These are phyloP conservation scores for Rhinella marina DNA, from an alignment of 2,797 vertebrate genomes.

Conservation along the genomic window DNA sequence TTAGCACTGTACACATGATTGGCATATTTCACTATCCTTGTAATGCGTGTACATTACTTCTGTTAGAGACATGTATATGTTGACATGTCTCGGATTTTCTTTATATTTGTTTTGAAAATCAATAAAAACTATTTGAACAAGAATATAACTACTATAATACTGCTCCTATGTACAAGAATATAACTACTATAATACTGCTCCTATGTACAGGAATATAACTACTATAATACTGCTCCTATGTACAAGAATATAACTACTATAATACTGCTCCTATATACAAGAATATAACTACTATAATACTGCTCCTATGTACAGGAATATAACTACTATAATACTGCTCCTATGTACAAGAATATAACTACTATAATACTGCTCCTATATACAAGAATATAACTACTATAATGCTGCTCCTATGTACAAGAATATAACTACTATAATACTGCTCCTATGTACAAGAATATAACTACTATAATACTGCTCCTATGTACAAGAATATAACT, in stretches of 20 bases:
- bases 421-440: background rate
- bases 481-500: background rate
- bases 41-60: too few species aligned
- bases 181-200: background rate
- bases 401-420: background rate
- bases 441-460: background rate
- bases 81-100: too few species aligned
- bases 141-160: background rate
- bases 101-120: too few species aligned
- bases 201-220: background rate
- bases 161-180: background rate
- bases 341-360: background rate
- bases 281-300: background rate
- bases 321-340: constrained; percentile 2
- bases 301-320: background rate
- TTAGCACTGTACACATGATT: too few species aligned
- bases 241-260: background rate
- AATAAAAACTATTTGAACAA: too few species aligned
- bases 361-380: constrained; percentile 2
- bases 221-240: background rate
- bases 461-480: background rate
- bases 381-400: background rate
- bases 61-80: too few species aligned
- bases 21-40: too few species aligned
- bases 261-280: background rate